phyloP scores from a whole-genome alignment of 2,113 vertebrate genomes.

The Plecturocebus donacophilus region DNA sequence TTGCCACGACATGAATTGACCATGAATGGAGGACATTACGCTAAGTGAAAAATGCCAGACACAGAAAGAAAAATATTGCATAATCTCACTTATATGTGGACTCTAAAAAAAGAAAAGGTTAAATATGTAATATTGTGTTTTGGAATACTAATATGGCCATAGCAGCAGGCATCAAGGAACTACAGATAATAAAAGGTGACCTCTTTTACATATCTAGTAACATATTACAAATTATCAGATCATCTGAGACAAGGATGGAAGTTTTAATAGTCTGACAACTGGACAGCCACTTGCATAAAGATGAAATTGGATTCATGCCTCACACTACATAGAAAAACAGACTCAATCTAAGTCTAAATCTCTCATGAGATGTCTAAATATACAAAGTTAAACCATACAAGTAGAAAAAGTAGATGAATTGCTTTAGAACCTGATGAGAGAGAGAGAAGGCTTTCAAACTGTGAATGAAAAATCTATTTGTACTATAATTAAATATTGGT shows the following conservation, averaged over 20 bases:
- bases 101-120: neutral
- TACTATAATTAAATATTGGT: conserved; percentile 3
- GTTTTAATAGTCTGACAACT: neutral
- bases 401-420: neutral
- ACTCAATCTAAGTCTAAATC: neutral
- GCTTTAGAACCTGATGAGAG: neutral
- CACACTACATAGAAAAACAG: neutral
- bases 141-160: conserved; percentile 32
- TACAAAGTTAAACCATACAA: neutral
- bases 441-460: neutral
- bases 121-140: neutral
- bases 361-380: neutral
- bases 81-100: neutral
- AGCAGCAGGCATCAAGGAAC: conserved; percentile 43
- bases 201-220: neutral
- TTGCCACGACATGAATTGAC: neutral
- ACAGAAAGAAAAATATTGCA: neutral
- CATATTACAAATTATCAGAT: conserved; percentile 10
- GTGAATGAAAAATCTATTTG: neutral
- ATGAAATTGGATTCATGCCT: conserved; percentile 28
- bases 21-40: neutral
- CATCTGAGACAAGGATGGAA: neutral
- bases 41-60: neutral
- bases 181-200: conserved; percentile 53
- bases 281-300: neutral